Evolutionary conservation across 92 coral and sea anemone species (phyloP).

Genomic region (Palythoa grandis): DNA sequence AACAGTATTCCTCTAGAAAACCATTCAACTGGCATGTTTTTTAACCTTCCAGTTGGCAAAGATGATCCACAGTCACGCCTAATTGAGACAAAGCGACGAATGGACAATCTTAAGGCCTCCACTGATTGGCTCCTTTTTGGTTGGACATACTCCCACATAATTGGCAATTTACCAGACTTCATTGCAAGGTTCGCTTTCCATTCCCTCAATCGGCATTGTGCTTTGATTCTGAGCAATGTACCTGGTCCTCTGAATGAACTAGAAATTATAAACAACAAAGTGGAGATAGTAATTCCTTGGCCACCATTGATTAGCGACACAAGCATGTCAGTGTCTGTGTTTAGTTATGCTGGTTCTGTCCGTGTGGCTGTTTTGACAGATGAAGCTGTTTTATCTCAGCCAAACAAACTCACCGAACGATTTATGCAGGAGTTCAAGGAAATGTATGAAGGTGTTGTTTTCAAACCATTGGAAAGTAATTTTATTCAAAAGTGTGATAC

Average conservation of each 20-base stretch:
- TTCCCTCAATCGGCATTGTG: slow-evolving; percentile 79
- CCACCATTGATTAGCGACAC: slow-evolving; percentile 97
- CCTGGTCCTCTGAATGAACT: slow-evolving; percentile 92
- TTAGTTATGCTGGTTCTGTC: slow-evolving; percentile 93
- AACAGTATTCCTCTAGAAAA: slow-evolving; percentile 91
- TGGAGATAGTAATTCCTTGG: slow-evolving; percentile 93
- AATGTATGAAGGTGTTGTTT: slow-evolving; percentile 63
- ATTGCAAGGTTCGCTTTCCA: slow-evolving; percentile 82
- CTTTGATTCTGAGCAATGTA: slow-evolving; percentile 92
- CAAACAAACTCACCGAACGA: slow-evolving; percentile 73
- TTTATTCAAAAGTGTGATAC: background rate
- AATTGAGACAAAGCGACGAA: slow-evolving; percentile 86
- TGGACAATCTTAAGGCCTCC: slow-evolving; percentile 91
- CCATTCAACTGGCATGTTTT: slow-evolving; percentile 87
- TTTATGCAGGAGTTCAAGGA: slow-evolving; percentile 85
- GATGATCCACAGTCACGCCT: slow-evolving; percentile 77
- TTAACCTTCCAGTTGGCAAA: slow-evolving; percentile 83
- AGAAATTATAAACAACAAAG: slow-evolving; percentile 79
- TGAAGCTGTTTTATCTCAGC: slow-evolving; percentile 79
- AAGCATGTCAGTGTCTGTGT: slow-evolving; percentile 88
- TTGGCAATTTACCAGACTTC: slow-evolving; percentile 88
- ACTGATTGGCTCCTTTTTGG: slow-evolving; percentile 89
- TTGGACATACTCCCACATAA: slow-evolving; percentile 72
- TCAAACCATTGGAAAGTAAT: background rate
- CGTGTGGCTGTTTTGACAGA: slow-evolving; percentile 92